phyloP scores from a whole-genome alignment of 2,888 invertebrate species.

The Thereva nobilitata region DNA sequence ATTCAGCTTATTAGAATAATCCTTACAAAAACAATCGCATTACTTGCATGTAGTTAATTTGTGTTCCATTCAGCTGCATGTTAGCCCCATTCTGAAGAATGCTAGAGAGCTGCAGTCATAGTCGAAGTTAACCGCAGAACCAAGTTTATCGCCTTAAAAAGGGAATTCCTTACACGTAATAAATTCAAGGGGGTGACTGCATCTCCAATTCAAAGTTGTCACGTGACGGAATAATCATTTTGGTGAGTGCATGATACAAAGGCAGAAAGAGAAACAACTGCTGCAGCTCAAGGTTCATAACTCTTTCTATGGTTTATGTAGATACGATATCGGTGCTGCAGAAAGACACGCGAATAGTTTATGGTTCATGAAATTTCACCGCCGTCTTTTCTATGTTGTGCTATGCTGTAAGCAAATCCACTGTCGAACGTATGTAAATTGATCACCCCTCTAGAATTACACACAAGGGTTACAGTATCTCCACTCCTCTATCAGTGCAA shows the following conservation, averaged over 20 bases:
- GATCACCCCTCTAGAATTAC: conserved; percentile 17
- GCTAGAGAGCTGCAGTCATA: too few relatives aligned
- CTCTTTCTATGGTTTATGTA: conserved; percentile 26
- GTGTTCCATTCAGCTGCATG: too few relatives aligned
- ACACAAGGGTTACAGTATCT: background rate
- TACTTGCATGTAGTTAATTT: too few relatives aligned
- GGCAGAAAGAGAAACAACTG: conserved; percentile 15
- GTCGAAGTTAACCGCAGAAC: background rate
- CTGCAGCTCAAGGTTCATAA: conserved; percentile 10
- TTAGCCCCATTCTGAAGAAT: too few relatives aligned
- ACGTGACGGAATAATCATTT: conserved; percentile 32
- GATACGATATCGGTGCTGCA: conserved; percentile 12
- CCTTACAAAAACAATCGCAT: too few relatives aligned
- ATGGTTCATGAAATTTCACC: conserved; percentile 31
- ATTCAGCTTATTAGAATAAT: too few relatives aligned
- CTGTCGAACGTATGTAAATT: conserved; percentile 27
- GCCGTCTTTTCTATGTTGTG: conserved; percentile 15
- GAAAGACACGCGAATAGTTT: conserved; percentile 19
- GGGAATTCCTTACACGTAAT: conserved; percentile 21
- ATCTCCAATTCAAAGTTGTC: conserved; percentile 32
- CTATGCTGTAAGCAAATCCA: conserved; percentile 30
- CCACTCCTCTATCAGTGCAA: conserved; percentile 1
- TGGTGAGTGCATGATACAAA: conserved; percentile 30
- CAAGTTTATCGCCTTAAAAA: background rate
- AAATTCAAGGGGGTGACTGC: conserved; percentile 27